Base-by-base conservation (phyloP, 1,140 invertebrate genomes). In the Akabosia matsudoensis region DNA sequence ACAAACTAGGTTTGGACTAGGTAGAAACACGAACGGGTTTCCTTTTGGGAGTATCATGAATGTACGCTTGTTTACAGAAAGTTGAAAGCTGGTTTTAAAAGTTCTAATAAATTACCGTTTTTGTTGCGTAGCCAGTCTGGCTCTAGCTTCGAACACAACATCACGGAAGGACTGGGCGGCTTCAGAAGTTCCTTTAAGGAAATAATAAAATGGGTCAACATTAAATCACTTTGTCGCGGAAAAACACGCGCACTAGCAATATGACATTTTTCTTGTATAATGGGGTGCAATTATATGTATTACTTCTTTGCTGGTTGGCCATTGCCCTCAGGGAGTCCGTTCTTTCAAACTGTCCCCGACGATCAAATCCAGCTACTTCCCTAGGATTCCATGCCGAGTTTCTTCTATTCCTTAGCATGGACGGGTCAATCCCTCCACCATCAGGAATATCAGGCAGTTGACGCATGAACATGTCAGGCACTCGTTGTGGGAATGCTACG, bases 291-390 rank as follows among this genome's bases (percentile, higher is more conserved):
- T n/a, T n/a, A n/a, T n/a, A n/a, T n/a, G n/a, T n/a, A n/a, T 73
- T 78, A 81, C 80, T 76, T 81, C 80, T 78, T 67, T 72, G 75
- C n/a, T 73, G 78, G 34, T 79, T 74, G 26, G 34, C 28, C 67
- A 81, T 81, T 64, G 78, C 73, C 67, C 78, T 74, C 26, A 81
- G 78, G 24, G 80, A 81, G 67, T 81, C 80, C 16, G 78, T 81
- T 74, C 80, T 51, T 70, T 81, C 80, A 73, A 81, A 81, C 64
- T 81, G 80, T 14, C 70, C 33, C 30, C 80, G 56, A 16, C 78
- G 61, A 74, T 81, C 80, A 67, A 75, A 81, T 33, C 76, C 74
- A 45, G n/a, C n/a, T 71, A 79, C 73, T 81, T 81, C 80, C 64
- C 80, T 33, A 18, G 80, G 78, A 74, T 78, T 81, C 80, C 80